Percentiles rank a stretch among this genome's conserved stretches.
Evolutionary conservation across 1,140 invertebrate species (phyloP).

Genomic region (Vollenhovia emeryi): DNA sequence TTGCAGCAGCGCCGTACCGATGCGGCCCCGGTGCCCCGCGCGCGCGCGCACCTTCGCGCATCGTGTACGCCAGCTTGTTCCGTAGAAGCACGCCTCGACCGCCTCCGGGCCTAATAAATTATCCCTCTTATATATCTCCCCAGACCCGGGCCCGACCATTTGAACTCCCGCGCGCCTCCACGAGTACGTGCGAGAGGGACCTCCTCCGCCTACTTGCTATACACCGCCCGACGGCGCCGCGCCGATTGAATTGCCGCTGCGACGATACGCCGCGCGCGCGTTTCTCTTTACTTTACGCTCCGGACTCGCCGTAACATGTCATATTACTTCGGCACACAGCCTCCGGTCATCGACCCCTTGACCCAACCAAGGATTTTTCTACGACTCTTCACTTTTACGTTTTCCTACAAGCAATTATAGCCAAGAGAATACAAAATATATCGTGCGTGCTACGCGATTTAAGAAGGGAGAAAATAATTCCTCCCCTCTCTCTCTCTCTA

Average conservation of each 20-base stretch:
- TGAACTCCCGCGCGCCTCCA: slow-evolving; percentile 71
- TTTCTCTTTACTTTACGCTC: slow-evolving; percentile 29
- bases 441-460: background rate
- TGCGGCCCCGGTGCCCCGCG: slow-evolving; percentile 40
- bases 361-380: background rate
- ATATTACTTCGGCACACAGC: slow-evolving; percentile 12
- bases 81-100: slow-evolving; percentile 67
- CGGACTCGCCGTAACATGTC: slow-evolving; percentile 40
- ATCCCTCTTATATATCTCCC: slow-evolving; percentile 76
- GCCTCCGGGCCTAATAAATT: slow-evolving; percentile 80
- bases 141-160: slow-evolving; percentile 66
- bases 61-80: slow-evolving; percentile 55
- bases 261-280: slow-evolving; percentile 63
- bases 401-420: background rate
- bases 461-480: background rate
- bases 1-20: slow-evolving; percentile 61
- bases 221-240: slow-evolving; percentile 39
- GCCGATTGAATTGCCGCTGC: slow-evolving; percentile 74
- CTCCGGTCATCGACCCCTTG: slow-evolving; percentile 18
- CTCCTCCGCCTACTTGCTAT: slow-evolving; percentile 40
- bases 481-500: background rate
- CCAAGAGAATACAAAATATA: background rate
- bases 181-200: slow-evolving; percentile 59
- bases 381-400: background rate
- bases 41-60: slow-evolving; percentile 23